phyloP scores from a whole-genome alignment of 2,797 vertebrate genomes.

The Pampus argenteus region DNA sequence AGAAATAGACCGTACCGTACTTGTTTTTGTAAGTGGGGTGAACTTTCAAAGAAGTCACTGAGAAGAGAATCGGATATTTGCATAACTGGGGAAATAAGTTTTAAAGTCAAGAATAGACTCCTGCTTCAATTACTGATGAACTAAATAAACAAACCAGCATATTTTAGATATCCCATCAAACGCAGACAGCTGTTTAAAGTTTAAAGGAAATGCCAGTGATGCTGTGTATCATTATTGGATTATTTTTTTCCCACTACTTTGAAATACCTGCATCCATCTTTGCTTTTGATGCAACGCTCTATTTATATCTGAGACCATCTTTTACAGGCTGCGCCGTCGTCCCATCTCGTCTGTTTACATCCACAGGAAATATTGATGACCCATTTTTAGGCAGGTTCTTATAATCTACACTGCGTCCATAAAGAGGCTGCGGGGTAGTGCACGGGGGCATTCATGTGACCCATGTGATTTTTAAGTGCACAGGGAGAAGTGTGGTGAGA shows the following conservation, averaged over 20 bases:
- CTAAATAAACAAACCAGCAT: not conserved
- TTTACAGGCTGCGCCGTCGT: not conserved
- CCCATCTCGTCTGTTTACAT: slow-evolving; percentile 13
- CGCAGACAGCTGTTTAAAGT: not conserved
- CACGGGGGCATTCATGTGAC: slow-evolving; percentile 45
- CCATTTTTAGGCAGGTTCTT: slow-evolving; percentile 19
- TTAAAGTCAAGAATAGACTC: not conserved
- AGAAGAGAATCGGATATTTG: not conserved
- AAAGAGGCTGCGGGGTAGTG: slow-evolving; percentile 16
- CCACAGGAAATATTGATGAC: slow-evolving; percentile 9
- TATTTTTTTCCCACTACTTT: not conserved
- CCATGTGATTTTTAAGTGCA: slow-evolving; percentile 65
- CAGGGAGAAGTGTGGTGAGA: slow-evolving; percentile 37
- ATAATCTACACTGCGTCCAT: slow-evolving; percentile 1
- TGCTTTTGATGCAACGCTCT: not conserved
- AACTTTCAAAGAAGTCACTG: slow-evolving; percentile 13
- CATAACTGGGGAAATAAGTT: not conserved
- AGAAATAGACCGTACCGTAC: slow-evolving; percentile 29
- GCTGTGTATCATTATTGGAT: too few species aligned
- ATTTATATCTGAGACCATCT: slow-evolving; percentile 1
- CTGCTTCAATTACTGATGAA: not conserved
- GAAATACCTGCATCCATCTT: not conserved
- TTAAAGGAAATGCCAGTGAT: too few species aligned
- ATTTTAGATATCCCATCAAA: not conserved
- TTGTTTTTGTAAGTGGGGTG: slow-evolving; percentile 33